These are phyloP conservation scores for Drosophila glabriapex DNA, from an alignment of 2,888 invertebrate genomes.

Conservation along the genomic window DNA sequence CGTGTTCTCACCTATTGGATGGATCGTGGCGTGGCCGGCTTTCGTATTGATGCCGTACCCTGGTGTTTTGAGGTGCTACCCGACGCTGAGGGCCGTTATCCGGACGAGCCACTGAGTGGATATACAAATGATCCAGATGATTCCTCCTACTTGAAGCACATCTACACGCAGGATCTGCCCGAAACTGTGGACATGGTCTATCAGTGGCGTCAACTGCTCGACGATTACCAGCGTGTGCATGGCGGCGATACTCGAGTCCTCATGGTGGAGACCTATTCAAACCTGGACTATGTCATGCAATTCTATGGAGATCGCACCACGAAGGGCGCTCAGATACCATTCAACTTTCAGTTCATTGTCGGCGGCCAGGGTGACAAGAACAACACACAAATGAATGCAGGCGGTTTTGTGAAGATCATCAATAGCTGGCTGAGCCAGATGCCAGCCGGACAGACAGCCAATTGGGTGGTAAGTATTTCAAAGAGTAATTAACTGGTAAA, in stretches of 20 bases:
- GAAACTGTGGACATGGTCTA: slow-evolving; percentile 89
- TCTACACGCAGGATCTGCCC: slow-evolving; percentile 88
- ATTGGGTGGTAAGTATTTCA: slow-evolving; percentile 88
- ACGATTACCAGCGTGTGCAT: slow-evolving; percentile 86
- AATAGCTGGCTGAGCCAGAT: slow-evolving; percentile 87
- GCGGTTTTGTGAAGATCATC: slow-evolving; percentile 86
- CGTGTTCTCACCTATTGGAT: slow-evolving; percentile 92
- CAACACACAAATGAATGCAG: slow-evolving; percentile 82
- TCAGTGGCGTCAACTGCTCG: slow-evolving; percentile 88
- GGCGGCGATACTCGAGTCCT: slow-evolving; percentile 86
- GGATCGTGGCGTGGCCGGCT: slow-evolving; percentile 93
- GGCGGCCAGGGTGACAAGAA: slow-evolving; percentile 86
- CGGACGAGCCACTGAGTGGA: slow-evolving; percentile 87
- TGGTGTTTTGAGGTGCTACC: slow-evolving; percentile 85
- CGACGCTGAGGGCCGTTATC: slow-evolving; percentile 87
- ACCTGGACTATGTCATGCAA: slow-evolving; percentile 86
- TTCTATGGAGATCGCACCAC: slow-evolving; percentile 87
- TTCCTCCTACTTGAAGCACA: slow-evolving; percentile 87
- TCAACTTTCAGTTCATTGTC: slow-evolving; percentile 88
- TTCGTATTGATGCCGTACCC: slow-evolving; percentile 91
- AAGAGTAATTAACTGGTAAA: neutral
- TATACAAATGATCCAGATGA: slow-evolving; percentile 85
- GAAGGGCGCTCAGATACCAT: slow-evolving; percentile 88
- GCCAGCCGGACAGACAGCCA: slow-evolving; percentile 87
- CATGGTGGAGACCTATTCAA: slow-evolving; percentile 88